Conservation (phyloP, 2,797 vertebrate species). For the Jordanella pulchra region DNA sequence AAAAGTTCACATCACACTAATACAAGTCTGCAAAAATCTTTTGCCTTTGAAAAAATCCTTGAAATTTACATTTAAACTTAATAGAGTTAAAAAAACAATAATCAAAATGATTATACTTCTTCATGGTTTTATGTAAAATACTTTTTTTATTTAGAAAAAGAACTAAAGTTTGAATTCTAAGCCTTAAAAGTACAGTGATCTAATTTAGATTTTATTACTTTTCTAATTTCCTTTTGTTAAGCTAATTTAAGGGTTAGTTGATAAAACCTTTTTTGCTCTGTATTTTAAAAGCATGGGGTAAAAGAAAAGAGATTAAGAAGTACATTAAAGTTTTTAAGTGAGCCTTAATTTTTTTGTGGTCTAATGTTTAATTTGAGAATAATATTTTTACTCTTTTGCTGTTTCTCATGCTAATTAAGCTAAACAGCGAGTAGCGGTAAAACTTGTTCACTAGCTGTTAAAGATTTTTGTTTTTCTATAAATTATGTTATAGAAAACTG, state of each 20-base stretch:
- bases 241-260: background rate
- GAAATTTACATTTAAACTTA: background rate
- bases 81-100: too few relatives aligned
- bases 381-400: background rate
- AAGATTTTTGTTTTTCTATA: background rate
- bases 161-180: background rate
- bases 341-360: background rate
- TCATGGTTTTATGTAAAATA: background rate
- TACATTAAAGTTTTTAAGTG: background rate
- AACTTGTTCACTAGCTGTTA: background rate
- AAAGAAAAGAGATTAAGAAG: background rate
- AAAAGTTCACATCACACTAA: too few relatives aligned
- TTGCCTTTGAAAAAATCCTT: background rate
- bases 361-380: background rate
- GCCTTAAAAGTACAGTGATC: background rate
- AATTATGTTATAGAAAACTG: background rate
- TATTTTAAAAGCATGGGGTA: background rate
- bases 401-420: background rate
- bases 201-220: background rate
- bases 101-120: background rate
- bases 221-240: slow-evolving; percentile 6
- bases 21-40: too few relatives aligned
- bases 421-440: background rate
- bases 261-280: background rate
- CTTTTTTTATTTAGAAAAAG: background rate